Percentiles rank a stretch among this genome's conserved stretches.
phyloP scores from a whole-genome alignment of 2,888 invertebrate genomes.

The Lasioglossum villosulum region DNA sequence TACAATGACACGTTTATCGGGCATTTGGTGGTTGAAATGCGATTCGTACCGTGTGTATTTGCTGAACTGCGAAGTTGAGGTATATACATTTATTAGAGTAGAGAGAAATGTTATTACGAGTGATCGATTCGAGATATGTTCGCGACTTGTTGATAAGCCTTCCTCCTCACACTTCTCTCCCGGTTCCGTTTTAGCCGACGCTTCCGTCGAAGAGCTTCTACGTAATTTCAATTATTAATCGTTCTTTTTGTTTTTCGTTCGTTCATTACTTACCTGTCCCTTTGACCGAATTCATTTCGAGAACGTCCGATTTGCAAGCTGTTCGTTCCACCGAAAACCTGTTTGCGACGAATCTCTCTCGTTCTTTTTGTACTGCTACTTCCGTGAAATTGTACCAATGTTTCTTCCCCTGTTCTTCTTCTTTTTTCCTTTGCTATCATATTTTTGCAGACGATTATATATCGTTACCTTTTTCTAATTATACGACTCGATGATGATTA shows the following conservation, averaged over 20 bases:
- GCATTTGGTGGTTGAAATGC: conserved; percentile 77
- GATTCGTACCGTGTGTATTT: conserved; percentile 74
- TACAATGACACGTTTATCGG: conserved; percentile 73
- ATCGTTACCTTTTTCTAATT: conserved; percentile 76
- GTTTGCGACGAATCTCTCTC: conserved; percentile 48
- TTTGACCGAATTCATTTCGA: conserved; percentile 14
- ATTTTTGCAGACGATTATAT: conserved; percentile 52
- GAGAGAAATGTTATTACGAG: conserved; percentile 54
- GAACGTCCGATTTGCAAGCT: conserved; percentile 57
- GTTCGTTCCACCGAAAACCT: conserved; percentile 35
- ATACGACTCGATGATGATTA: conserved; percentile 81
- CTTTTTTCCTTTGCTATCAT: conserved; percentile 42
- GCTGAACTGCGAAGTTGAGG: conserved; percentile 67
- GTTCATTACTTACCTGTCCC: neutral
- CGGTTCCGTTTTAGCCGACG: conserved; percentile 29
- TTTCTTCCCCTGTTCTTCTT: neutral
- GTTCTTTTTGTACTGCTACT: conserved; percentile 49
- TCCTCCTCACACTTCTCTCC: conserved; percentile 35
- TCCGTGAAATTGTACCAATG: conserved; percentile 43
- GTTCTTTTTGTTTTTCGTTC: conserved; percentile 6
- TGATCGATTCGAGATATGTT: conserved; percentile 64
- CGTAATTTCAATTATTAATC: conserved; percentile 19
- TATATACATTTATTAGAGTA: conserved; percentile 62
- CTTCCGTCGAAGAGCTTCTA: conserved; percentile 7
- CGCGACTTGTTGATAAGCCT: conserved; percentile 58